Conservation (phyloP, 2,888 invertebrate genomes). For the Oligia strigilis region DNA sequence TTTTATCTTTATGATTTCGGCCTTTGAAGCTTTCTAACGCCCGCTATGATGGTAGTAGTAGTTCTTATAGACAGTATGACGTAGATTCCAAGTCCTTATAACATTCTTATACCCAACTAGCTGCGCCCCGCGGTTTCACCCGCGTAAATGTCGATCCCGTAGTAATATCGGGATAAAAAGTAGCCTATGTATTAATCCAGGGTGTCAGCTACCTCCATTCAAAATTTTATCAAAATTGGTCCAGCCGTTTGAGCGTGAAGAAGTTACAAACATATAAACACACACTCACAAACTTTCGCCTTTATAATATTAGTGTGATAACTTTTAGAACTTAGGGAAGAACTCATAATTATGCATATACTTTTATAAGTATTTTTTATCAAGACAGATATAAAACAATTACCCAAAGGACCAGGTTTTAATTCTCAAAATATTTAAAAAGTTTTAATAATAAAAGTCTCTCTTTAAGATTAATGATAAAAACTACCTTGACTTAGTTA, state of each 20-base stretch:
- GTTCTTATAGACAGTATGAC: neutral
- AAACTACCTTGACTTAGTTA: conserved; percentile 15
- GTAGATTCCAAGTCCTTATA: neutral
- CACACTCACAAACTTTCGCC: too few species aligned
- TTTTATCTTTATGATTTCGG: neutral
- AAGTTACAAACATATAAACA: too few species aligned
- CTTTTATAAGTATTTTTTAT: conserved; percentile 2
- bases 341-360: conserved; percentile 6
- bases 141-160: too few species aligned
- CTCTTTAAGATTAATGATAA: conserved; percentile 41
- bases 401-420: neutral
- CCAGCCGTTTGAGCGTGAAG: too few species aligned
- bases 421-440: neutral
- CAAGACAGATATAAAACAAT: conserved; percentile 3
- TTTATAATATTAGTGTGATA: neutral
- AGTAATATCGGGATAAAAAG: too few species aligned
- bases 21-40: neutral
- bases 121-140: too few species aligned
- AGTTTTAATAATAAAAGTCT: conserved; percentile 26
- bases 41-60: neutral
- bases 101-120: neutral
- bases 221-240: too few species aligned
- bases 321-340: neutral
- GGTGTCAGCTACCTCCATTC: too few species aligned
- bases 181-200: too few species aligned